Evolutionary conservation across 2,113 vertebrate genomes (phyloP).

Genomic region (Ploceus nigricollis): DNA sequence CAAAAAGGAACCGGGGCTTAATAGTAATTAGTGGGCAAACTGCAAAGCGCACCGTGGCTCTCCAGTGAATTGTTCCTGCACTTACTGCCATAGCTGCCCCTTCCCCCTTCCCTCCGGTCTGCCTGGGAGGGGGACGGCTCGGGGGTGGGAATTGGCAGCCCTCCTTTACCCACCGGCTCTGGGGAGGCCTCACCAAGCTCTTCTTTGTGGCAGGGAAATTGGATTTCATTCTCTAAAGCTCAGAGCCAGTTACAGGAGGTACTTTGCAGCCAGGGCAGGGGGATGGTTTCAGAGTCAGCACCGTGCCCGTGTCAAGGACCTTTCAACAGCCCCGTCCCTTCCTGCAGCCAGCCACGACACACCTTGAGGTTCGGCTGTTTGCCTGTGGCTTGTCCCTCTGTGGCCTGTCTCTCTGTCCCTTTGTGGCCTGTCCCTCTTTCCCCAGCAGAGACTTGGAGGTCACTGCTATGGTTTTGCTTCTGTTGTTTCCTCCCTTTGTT

Average conservation of each 20-base stretch:
- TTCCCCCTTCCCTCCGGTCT: background rate
- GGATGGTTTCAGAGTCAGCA: background rate
- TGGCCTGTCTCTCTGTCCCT: background rate
- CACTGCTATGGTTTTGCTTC: background rate
- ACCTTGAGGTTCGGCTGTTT: background rate
- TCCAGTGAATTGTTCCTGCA: slow-evolving; percentile 68
- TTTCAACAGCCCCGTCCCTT: slow-evolving; percentile 6
- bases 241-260: background rate
- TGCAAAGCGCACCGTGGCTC: slow-evolving; percentile 68
- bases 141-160: background rate
- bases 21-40: slow-evolving; percentile 80
- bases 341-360: background rate
- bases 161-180: background rate
- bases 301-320: background rate
- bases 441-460: background rate
- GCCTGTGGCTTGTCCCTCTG: background rate
- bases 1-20: slow-evolving; percentile 71
- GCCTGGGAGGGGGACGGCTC: background rate
- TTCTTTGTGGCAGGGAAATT: slow-evolving; percentile 66
- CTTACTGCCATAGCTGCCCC: slow-evolving; percentile 42
- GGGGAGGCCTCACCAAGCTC: background rate
- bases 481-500: background rate
- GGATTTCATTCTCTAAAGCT: slow-evolving; percentile 47
- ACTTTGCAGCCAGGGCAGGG: background rate
- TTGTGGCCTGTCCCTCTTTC: background rate